Conservation (phyloP, 2,888 invertebrate species). For the Drosophila peninsularis region DNA sequence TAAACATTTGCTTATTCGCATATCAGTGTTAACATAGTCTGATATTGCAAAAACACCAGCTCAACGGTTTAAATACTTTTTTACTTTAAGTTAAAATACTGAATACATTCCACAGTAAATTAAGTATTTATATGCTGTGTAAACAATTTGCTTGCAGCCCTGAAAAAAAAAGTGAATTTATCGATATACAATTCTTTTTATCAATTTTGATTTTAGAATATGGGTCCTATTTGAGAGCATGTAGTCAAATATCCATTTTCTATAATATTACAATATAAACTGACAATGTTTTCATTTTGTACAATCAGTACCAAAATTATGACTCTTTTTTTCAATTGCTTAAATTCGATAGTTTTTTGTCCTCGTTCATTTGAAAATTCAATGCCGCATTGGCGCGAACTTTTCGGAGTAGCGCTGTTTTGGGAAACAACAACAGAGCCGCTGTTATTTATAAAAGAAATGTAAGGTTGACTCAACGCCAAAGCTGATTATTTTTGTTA, state of each 20-base stretch:
- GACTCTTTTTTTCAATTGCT: too few species aligned
- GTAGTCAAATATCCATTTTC: not conserved
- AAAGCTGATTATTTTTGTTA: too few species aligned
- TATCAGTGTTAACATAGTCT: conserved; percentile 14
- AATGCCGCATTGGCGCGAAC: too few species aligned
- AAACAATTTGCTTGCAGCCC: not conserved
- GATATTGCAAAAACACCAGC: not conserved
- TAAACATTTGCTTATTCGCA: not conserved
- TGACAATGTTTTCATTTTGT: too few species aligned
- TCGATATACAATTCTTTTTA: not conserved
- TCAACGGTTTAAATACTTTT: not conserved
- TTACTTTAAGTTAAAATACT: not conserved
- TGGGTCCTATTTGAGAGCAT: not conserved
- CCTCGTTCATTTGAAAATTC: too few species aligned
- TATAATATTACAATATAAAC: not conserved
- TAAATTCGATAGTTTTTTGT: too few species aligned
- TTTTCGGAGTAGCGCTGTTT: too few species aligned
- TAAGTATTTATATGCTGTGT: not conserved
- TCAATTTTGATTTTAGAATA: not conserved
- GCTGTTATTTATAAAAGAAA: too few species aligned
- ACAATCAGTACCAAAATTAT: too few species aligned
- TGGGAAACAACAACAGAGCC: too few species aligned
- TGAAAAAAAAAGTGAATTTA: not conserved
- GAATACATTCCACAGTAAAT: not conserved
- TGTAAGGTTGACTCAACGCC: too few species aligned